Base-by-base conservation (phyloP, 1,140 invertebrate genomes). In the Lamellibrachia luymesi region DNA sequence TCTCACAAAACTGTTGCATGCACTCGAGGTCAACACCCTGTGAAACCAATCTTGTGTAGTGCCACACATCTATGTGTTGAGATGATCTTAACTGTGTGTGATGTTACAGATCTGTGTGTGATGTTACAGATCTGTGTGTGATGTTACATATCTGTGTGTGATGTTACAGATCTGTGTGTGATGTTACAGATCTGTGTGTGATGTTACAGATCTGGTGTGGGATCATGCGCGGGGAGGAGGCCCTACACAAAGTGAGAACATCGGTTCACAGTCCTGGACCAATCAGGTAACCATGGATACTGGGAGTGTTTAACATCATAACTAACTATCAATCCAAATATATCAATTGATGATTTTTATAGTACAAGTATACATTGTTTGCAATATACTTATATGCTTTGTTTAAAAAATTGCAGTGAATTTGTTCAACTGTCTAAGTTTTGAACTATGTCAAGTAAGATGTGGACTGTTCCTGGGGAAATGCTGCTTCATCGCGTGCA, bases 211-310 rank as follows among this genome's bases (percentile, higher is more conserved):
- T 99, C 91, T 99, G 99, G 99, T 99, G 99, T 95, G 99, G 99
- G 7, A 98, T 98, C 0, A 99, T 99, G 98, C 97, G 98, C 94
- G 98, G 98, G 5, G 98, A 99, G 96, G 99, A 99, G 95, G 98
- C 99, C 91, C 96, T 99, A 2, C 98, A 98, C 50, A 99, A 99
- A 97, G 97, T 99, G 92, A 97, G 98, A 80, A 99, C 98, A 17
- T 98, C 98, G 6, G 98, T 99, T 10, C 99, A 99, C 95, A 98
- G 98, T 17, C 99, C 99, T 0, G 99, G 98, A 10, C 98, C 98
- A 0, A 98, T 99, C 22, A 97, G 99, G 97, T 97, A 94, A 93
- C 92, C 90, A 51, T 51, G 49, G 90, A 91, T 91, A 50, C 90
- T 2, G 17, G 13, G 90, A 91, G 90, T n/a, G n/a, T 7, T 8